Base-by-base conservation (phyloP, 2,888 invertebrate genomes). In the Ochropleura plecta region DNA sequence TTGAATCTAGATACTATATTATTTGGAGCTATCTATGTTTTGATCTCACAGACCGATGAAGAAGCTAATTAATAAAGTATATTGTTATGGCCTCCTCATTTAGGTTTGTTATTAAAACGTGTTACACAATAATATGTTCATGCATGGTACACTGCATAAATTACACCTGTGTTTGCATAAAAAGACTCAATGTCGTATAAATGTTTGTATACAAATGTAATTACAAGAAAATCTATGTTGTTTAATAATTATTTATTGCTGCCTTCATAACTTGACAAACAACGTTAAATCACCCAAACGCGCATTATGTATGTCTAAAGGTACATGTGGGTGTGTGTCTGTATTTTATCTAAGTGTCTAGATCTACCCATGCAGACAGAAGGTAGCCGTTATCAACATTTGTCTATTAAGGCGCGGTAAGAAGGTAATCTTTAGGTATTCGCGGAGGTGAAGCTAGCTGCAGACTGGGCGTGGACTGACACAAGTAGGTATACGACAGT, bases 1-100 rank as follows among this genome's bases (percentile, higher is more conserved):
- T 55, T 60, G 72, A 84, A 83, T 81, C 67, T 60, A 71, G 20
- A 73, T 70, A 20, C 1, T n/a, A n/a, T 10, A 42, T 64, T 60
- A 64, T 71, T 71, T 51, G 46, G 55, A 65, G 44, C 20, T 49
- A 69, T 69, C 46, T 49, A 30, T 66, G 40, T 62, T 57, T 80
- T 59, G 53, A 64, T 60, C 44, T 63, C 16, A 55, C 40, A 65
- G 53, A 16, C n/a, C n/a, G n/a, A 57, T 40, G 18, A 53, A 53
- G 51, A n/a, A 42, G 14, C 42, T 44, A 60, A 62, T 73, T 48
- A 51, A 55, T 73, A 44, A n/a, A 0, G 14, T n/a, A n/a, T 44
- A 20, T 44, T 53, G 30, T 18, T 73, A 55, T 65, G 60, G 59
- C 40, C n/a, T 16, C 30, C 14, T n/a, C 40, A 18, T 60, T 65